Conservation (phyloP, 2,888 invertebrate genomes). For the Troides aeacus region DNA sequence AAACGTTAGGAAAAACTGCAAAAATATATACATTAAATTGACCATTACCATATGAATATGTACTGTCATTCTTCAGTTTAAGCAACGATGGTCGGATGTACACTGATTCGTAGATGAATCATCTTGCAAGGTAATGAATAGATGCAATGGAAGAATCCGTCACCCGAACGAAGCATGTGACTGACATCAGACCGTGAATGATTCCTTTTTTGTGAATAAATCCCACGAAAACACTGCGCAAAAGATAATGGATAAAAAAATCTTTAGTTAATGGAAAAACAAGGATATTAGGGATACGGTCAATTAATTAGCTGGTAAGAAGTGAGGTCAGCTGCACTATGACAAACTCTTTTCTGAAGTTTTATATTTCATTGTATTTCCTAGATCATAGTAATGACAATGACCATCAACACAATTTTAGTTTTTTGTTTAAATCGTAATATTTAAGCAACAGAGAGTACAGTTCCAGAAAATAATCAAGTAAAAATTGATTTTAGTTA, state of each 20-base stretch:
- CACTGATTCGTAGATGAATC: neutral
- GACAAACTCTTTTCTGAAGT: slow-evolving; percentile 5
- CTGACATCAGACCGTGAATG: slow-evolving; percentile 31
- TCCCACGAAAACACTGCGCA: slow-evolving; percentile 17
- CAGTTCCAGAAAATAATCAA: no score
- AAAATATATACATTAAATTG: neutral
- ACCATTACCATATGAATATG: neutral
- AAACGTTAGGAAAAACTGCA: neutral
- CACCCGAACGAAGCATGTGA: slow-evolving; percentile 13
- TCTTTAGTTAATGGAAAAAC: slow-evolving; percentile 22
- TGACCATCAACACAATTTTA: neutral
- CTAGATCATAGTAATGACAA: neutral
- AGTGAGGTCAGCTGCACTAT: slow-evolving; percentile 9
- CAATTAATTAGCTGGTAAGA: slow-evolving; percentile 17
- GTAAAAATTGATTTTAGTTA: no score
- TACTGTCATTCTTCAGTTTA: neutral
- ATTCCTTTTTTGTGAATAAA: slow-evolving; percentile 25
- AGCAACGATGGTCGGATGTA: neutral
- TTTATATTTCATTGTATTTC: slow-evolving; percentile 13
- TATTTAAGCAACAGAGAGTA: neutral
- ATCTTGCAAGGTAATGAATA: neutral
- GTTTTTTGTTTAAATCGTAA: neutral
- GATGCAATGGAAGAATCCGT: slow-evolving; percentile 24
- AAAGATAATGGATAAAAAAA: slow-evolving; percentile 18
- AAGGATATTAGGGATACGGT: slow-evolving; percentile 30